A percentile compares a stretch with the other conserved stretches of the same genome.
These are phyloP conservation scores for Cinara cedri DNA, from an alignment of 2,888 invertebrate species.

Conservation along the genomic window DNA sequence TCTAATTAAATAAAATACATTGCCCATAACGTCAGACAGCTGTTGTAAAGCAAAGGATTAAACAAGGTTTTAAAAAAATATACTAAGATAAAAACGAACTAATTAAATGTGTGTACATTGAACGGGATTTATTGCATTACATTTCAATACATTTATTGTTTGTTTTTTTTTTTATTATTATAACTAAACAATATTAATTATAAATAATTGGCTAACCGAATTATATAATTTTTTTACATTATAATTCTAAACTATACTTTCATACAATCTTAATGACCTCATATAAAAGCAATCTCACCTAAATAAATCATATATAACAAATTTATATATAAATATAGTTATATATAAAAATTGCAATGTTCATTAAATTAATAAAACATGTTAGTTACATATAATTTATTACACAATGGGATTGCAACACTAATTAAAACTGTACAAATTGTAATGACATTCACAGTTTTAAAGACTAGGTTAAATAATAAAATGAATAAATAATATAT, in stretches of 20 bases:
- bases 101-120: slow-evolving; percentile 41
- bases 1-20: slow-evolving; percentile 6
- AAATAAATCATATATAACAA: slow-evolving; percentile 39
- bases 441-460: slow-evolving; percentile 17
- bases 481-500: slow-evolving; percentile 23
- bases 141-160: slow-evolving; percentile 34
- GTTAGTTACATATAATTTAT: slow-evolving; percentile 32
- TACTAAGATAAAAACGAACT: slow-evolving; percentile 1
- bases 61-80: not conserved
- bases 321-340: slow-evolving; percentile 25
- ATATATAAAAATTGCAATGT: slow-evolving; percentile 37
- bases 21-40: not conserved
- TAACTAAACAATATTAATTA: slow-evolving; percentile 56
- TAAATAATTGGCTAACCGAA: slow-evolving; percentile 45
- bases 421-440: slow-evolving; percentile 41
- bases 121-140: slow-evolving; percentile 56
- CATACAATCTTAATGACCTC: slow-evolving; percentile 51
- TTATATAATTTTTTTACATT: slow-evolving; percentile 23
- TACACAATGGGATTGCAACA: slow-evolving; percentile 30
- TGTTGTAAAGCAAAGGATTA: not conserved
- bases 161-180: slow-evolving; percentile 32
- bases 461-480: slow-evolving; percentile 43
- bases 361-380: slow-evolving; percentile 33
- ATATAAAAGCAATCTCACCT: slow-evolving; percentile 46
- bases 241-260: slow-evolving; percentile 47